Conservation (phyloP, 2,113 vertebrate genomes). For the Calypte anna region DNA sequence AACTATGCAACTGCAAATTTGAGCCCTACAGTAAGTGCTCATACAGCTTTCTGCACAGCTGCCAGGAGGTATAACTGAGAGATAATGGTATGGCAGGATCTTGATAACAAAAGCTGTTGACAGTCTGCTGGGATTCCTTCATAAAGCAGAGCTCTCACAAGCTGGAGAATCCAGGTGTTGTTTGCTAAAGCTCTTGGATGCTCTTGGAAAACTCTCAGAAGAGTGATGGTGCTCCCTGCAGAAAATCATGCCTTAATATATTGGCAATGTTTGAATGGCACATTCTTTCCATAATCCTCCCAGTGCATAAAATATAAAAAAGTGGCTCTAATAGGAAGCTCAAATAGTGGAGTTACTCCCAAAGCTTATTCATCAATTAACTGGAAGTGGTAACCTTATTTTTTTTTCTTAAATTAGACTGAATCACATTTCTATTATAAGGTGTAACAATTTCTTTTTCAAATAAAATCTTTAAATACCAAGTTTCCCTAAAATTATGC, state of each 20-base stretch:
- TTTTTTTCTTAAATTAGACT: neutral
- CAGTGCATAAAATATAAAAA: neutral
- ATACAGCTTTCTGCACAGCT: neutral
- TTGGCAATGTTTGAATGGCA: neutral
- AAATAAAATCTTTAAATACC: neutral
- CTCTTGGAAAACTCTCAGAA: neutral
- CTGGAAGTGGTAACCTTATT: neutral
- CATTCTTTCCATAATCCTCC: neutral
- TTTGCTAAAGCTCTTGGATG: neutral
- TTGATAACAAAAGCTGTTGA: neutral
- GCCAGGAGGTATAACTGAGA: neutral
- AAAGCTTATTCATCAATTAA: neutral
- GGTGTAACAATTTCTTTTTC: neutral
- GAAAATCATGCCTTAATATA: neutral
- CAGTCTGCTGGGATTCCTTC: neutral
- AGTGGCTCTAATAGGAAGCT: neutral
- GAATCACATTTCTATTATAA: neutral
- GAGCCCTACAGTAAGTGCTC: neutral
- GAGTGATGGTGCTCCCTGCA: neutral
- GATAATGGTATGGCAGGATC: neutral
- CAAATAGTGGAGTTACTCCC: neutral
- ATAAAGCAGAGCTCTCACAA: fast-evolving
- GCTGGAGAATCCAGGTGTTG: neutral
- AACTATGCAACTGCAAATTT: neutral
- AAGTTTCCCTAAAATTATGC: neutral